These are phyloP conservation scores for Leucosticte australis DNA, from an alignment of 2,113 vertebrate genomes.

Conservation along the genomic window DNA sequence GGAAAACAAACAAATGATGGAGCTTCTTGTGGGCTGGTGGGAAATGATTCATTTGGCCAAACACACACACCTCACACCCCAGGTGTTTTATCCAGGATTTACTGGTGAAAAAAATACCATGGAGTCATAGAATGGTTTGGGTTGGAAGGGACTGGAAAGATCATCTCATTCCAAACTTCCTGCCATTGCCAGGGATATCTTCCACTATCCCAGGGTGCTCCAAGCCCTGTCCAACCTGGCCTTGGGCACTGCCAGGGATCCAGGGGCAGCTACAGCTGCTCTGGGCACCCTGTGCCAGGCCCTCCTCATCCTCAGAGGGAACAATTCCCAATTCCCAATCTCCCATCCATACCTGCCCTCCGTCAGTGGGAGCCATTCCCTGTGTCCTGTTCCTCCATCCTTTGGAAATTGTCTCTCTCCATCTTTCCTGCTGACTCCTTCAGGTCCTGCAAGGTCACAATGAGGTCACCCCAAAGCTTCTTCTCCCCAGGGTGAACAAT, in stretches of 20 bases:
- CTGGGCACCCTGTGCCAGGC: neutral
- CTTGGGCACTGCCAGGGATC: neutral
- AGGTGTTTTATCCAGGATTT: neutral
- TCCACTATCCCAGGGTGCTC: accelerated
- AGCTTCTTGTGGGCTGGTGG: neutral
- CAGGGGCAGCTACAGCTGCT: neutral
- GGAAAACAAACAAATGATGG: neutral
- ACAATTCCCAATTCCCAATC: neutral
- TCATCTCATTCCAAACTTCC: neutral
- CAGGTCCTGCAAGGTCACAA: neutral
- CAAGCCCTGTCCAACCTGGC: neutral
- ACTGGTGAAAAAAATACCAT: neutral
- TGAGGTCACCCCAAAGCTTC: neutral
- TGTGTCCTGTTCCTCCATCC: neutral
- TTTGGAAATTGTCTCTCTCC: neutral
- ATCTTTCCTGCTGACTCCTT: accelerated
- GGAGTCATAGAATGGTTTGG: neutral
- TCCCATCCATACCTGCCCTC: neutral
- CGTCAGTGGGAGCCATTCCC: neutral
- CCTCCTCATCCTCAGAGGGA: neutral
- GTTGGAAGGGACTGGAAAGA: neutral
- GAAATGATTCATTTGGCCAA: neutral
- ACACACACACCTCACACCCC: neutral
- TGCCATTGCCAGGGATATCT: neutral
- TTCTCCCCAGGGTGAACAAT: neutral